Conservation (phyloP, 2,888 invertebrate species). For the Ditula angustiorana region DNA sequence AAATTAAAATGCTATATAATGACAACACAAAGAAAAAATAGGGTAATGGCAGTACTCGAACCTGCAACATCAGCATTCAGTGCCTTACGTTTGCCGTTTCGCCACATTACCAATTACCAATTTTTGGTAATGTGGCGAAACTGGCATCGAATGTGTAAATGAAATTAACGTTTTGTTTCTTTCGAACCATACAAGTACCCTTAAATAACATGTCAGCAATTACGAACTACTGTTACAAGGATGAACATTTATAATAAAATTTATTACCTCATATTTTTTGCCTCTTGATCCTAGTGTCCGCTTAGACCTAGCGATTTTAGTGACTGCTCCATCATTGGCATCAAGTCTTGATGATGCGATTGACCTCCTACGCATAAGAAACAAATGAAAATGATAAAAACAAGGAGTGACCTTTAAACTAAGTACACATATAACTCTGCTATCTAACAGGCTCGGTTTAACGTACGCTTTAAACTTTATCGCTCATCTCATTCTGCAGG, state of each 20-base stretch:
- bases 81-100: too few species aligned
- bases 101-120: too few species aligned
- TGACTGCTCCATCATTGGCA: conserved; percentile 22
- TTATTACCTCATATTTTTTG: conserved; percentile 21
- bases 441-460: background rate
- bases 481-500: background rate
- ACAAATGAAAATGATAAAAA: background rate
- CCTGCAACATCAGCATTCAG: too few species aligned
- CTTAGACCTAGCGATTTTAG: background rate
- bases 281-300: background rate
- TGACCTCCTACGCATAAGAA: conserved; percentile 21
- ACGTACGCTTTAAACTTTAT: background rate
- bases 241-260: background rate
- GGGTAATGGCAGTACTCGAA: too few species aligned
- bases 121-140: too few species aligned
- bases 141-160: too few species aligned
- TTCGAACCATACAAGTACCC: too few species aligned
- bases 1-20: too few species aligned
- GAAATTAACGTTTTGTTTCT: too few species aligned
- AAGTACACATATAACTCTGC: background rate
- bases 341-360: conserved; percentile 7
- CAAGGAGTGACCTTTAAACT: background rate
- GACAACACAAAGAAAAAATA: too few species aligned
- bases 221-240: background rate
- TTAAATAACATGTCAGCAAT: too few species aligned